phyloP scores from a whole-genome alignment of 2,888 invertebrate species.

The Cepaea hortensis region DNA sequence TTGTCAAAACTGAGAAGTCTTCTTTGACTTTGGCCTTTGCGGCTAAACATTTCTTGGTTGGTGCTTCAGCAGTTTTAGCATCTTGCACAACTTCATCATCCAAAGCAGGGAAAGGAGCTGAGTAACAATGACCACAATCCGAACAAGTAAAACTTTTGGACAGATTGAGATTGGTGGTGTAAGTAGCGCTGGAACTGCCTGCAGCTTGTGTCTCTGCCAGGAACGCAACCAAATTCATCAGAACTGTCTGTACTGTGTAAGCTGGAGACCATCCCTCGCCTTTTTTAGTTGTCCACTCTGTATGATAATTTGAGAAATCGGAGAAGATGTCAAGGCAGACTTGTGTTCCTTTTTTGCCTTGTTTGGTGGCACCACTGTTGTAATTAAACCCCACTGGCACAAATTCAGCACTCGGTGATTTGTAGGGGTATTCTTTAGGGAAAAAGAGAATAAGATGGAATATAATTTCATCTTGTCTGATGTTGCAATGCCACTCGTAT shows the following conservation, averaged over 20 bases:
- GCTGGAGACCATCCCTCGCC: conserved; percentile 69
- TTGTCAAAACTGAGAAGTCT: not conserved
- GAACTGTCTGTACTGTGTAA: conserved; percentile 69
- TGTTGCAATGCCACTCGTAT: conserved; percentile 72
- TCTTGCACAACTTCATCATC: conserved; percentile 38
- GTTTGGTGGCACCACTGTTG: conserved; percentile 67
- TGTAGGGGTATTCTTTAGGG: conserved; percentile 67
- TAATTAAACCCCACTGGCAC: conserved; percentile 67
- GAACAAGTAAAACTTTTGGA: conserved; percentile 62
- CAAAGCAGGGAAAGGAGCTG: conserved; percentile 65
- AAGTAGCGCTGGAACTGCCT: conserved; percentile 47
- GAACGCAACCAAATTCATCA: conserved; percentile 69
- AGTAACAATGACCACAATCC: conserved; percentile 68
- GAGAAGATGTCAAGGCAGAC: conserved; percentile 70
- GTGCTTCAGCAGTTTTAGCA: not conserved
- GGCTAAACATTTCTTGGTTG: conserved; percentile 35
- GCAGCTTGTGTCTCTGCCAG: conserved; percentile 65
- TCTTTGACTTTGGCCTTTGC: not conserved
- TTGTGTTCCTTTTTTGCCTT: conserved; percentile 67
- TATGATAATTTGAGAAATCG: conserved; percentile 67
- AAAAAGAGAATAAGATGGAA: conserved; percentile 68
- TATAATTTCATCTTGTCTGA: conserved; percentile 64
- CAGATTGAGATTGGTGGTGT: conserved; percentile 61
- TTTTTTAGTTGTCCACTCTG: conserved; percentile 70
- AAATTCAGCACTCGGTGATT: conserved; percentile 69